phyloP scores from a whole-genome alignment of 2,797 vertebrate genomes.

The Vireo griseus region DNA sequence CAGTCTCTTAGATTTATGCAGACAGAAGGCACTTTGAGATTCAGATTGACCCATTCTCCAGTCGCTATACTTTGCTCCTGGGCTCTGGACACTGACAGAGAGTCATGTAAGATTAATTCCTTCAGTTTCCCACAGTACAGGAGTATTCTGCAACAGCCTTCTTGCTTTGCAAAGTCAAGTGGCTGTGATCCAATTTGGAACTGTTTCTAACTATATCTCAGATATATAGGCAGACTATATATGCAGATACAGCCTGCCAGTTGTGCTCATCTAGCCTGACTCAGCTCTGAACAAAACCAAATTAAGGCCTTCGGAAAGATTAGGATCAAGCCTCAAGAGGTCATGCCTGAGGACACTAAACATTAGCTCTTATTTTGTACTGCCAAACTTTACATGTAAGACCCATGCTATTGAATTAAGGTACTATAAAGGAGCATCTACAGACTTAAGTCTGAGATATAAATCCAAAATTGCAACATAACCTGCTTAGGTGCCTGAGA shows the following conservation, averaged over 20 bases:
- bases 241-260: not conserved
- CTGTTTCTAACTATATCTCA: not conserved
- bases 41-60: not conserved
- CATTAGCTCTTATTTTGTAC: not conserved
- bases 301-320: not conserved
- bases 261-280: not conserved
- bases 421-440: not conserved
- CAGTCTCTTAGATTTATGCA: not conserved
- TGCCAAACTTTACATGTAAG: not conserved
- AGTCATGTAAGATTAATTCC: not conserved
- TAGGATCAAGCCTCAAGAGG: not conserved
- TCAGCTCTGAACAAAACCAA: not conserved
- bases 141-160: not conserved
- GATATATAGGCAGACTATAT: not conserved
- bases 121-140: not conserved
- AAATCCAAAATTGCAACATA: not conserved
- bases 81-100: not conserved
- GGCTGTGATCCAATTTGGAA: not conserved
- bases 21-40: not conserved
- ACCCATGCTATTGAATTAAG: not conserved
- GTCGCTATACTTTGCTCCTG: fast-evolving
- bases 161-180: not conserved
- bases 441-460: not conserved
- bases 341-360: not conserved
- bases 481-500: not conserved